A percentile compares a stretch with the other conserved stretches of the same genome.
These are phyloP conservation scores for Astropecten irregularis DNA, from an alignment of 53 echinoderm and acorn worm genomes.

Conservation along the genomic window DNA sequence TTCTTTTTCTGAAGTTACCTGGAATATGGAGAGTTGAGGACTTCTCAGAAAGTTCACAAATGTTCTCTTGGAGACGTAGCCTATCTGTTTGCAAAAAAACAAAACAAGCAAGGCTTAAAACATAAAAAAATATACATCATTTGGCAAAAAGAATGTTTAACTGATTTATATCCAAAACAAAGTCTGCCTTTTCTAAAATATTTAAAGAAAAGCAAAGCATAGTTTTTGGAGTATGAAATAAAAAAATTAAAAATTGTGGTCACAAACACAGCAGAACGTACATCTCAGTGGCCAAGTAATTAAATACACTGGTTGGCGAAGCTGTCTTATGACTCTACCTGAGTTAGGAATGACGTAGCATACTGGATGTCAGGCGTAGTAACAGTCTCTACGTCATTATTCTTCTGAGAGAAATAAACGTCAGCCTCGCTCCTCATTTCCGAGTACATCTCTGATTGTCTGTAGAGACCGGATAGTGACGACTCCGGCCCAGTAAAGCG, in stretches of 20 bases:
- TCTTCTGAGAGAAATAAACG: neutral
- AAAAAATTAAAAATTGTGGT: too few species aligned
- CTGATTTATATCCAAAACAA: neutral
- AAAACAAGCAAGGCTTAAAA: neutral
- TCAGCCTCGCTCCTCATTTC: neutral
- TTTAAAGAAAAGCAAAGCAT: too few species aligned
- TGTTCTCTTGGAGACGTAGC: conserved; percentile 73
- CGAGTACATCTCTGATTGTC: conserved; percentile 19
- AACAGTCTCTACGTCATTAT: neutral
- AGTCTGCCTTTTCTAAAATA: neutral
- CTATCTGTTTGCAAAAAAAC: conserved; percentile 48
- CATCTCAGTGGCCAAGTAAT: too few species aligned
- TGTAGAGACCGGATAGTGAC: conserved; percentile 26
- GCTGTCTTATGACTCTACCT: conserved; percentile 7
- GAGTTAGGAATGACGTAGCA: conserved; percentile 27
- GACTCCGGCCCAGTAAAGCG: neutral
- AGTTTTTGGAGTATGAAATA: too few species aligned
- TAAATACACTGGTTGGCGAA: too few species aligned
- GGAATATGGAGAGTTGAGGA: conserved; percentile 77
- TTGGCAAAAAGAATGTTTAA: too few species aligned
- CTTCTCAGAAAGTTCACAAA: conserved; percentile 78
- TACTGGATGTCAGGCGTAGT: conserved; percentile 19
- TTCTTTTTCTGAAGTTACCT: too few species aligned
- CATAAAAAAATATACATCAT: too few species aligned
- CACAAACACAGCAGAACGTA: too few species aligned